A percentile compares a stretch with the other conserved stretches of the same genome.
These are phyloP conservation scores for Ataeniobius toweri DNA, from an alignment of 2,797 vertebrate species.

Conservation along the genomic window DNA sequence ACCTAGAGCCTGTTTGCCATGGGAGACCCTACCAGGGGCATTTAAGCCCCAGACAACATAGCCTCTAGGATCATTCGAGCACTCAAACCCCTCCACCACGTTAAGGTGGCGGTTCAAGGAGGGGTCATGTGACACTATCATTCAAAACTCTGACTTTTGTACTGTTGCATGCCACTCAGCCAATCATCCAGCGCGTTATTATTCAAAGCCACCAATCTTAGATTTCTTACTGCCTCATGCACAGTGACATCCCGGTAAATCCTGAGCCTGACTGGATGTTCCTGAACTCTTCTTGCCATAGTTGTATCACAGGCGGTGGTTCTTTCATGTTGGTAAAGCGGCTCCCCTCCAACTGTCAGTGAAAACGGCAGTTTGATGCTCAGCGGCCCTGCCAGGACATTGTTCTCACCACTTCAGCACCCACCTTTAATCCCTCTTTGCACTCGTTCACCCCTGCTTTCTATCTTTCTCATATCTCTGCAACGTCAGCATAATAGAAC, in stretches of 20 bases:
- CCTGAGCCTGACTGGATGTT: slow-evolving; percentile 24
- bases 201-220: slow-evolving; percentile 52
- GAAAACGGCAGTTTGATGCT: slow-evolving; percentile 56
- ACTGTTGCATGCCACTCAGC: slow-evolving; percentile 35
- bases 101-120: too few relatives aligned
- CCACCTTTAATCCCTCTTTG: slow-evolving; percentile 37
- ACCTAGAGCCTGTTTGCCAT: too few relatives aligned
- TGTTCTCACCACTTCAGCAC: slow-evolving; percentile 15
- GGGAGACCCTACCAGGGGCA: too few relatives aligned
- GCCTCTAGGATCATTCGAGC: too few relatives aligned
- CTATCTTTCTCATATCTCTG: slow-evolving; percentile 30
- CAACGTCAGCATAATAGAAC: slow-evolving; percentile 58
- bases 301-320: slow-evolving; percentile 17
- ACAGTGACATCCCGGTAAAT: neutral
- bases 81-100: too few relatives aligned
- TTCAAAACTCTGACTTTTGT: slow-evolving; percentile 68
- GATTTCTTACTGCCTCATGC: slow-evolving; percentile 12
- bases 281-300: slow-evolving; percentile 26
- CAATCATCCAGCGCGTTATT: slow-evolving; percentile 13
- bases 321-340: slow-evolving; percentile 18
- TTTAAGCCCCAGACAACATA: too few relatives aligned
- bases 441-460: slow-evolving; percentile 54
- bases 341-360: slow-evolving; percentile 18
- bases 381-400: slow-evolving; percentile 54
- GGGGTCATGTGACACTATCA: slow-evolving; percentile 6